Evolutionary conservation across 2,797 vertebrate genomes (phyloP), one percentile per base, ranked within the genome.

Genomic region (Prunella strophiata): DNA sequence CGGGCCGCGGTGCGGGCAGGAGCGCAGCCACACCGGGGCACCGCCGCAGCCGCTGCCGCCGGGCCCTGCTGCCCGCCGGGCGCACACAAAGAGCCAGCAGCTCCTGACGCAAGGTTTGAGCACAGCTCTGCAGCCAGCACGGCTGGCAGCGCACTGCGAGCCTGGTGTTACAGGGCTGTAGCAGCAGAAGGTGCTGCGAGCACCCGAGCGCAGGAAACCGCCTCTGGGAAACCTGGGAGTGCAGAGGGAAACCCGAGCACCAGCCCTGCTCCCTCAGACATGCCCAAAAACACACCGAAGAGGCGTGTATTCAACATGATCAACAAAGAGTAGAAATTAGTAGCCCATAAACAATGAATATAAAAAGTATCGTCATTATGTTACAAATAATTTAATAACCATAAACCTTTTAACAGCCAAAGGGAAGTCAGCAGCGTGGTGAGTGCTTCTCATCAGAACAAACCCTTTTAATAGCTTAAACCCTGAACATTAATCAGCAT

Each of bases 131-230:
- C 55, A 7, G 34, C 22, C 55, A 25, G 55, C n/a, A 2, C n/a
- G 15, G n/a, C n/a, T 5, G n/a, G 55, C 14, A 57, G n/a, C 55
- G 3, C 55, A 16, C 10, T 9, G 20, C 6, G 34, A 38, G 10
- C 29, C 29, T 3, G 8, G 8, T 3, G 61, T 4, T 7, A 7
- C 21, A 8, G 21, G 13, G 30, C 42, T n/a, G 21, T 0, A 16
- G 54, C 21, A 5, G n/a, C 55, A 57, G n/a, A 34, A 34, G n/a
- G 10, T 34, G n/a, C 55, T 23, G 22, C 22, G n/a, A 34, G 5
- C n/a, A 4, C 21, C 32, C 54, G 21, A 57, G 61, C 52, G 5
- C 16, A n/a, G 29, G 55, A 11, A 6, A 40, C 0, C 2, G 0
- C 42, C 54, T 34, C 66, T 13, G 50, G 72, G 43, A 75, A 68